These are phyloP conservation scores for Panurus biarmicus DNA, from an alignment of 2,113 vertebrate genomes.

Conservation along the genomic window DNA sequence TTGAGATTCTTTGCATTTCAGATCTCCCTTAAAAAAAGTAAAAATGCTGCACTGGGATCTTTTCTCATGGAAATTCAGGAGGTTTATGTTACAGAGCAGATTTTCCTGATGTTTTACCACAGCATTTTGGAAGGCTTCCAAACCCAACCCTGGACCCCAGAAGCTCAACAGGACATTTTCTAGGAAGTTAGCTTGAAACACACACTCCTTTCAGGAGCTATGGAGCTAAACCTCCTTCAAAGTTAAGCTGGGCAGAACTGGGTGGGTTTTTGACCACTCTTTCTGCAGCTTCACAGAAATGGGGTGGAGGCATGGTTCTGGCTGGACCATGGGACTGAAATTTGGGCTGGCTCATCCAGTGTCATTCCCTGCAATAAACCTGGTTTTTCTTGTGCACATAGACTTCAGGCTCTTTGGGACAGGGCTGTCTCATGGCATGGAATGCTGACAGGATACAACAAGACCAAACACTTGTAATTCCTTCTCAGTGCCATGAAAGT, in stretches of 20 bases:
- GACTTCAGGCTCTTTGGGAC: background rate
- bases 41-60: background rate
- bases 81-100: background rate
- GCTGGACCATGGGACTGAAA: background rate
- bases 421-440: background rate
- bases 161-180: background rate
- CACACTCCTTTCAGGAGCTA: background rate
- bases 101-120: background rate
- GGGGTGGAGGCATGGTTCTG: background rate
- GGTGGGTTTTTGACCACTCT: background rate
- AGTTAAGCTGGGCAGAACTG: background rate
- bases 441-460: background rate
- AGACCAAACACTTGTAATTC: background rate
- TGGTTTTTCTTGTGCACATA: accelerated
- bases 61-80: background rate
- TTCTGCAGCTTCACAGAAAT: background rate
- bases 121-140: background rate
- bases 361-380: background rate
- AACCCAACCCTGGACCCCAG: too few species aligned
- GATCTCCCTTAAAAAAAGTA: background rate
- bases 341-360: background rate
- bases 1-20: background rate
- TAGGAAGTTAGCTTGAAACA: background rate
- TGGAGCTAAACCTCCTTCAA: background rate
- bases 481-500: background rate